A percentile compares a stretch with the other conserved stretches of the same genome.
Evolutionary conservation across 2,888 invertebrate genomes (phyloP).

Genomic region (Drepanosiphum platanoidis): DNA sequence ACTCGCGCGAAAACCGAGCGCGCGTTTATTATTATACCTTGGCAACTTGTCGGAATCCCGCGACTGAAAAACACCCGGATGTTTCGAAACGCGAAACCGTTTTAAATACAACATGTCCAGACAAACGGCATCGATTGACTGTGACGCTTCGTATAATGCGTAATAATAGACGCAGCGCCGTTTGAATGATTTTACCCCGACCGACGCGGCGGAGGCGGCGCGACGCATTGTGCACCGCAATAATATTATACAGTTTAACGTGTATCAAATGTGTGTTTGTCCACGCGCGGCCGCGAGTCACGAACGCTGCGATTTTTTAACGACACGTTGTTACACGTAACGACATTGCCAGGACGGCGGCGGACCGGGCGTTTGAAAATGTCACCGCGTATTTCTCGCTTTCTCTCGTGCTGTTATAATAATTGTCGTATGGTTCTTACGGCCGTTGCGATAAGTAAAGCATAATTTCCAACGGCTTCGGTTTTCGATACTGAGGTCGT

Average conservation of each 20-base stretch:
- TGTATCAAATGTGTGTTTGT: too few species aligned
- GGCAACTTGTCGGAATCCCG: slow-evolving; percentile 20
- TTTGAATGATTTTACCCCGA: background rate
- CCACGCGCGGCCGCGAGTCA: background rate
- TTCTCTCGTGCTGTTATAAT: background rate
- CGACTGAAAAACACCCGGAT: background rate
- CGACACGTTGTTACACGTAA: background rate
- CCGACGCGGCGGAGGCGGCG: background rate
- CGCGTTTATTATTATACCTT: slow-evolving; percentile 44
- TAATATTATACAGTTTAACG: too few species aligned
- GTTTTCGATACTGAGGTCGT: background rate
- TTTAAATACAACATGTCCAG: slow-evolving; percentile 14
- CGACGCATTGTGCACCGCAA: background rate
- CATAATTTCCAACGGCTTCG: background rate
- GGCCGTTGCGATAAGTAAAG: background rate
- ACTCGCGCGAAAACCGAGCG: slow-evolving; percentile 1
- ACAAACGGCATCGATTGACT: background rate
- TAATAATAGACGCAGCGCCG: too few species aligned
- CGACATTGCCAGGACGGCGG: background rate
- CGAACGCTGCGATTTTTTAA: background rate
- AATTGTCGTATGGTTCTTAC: background rate
- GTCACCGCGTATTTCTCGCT: background rate
- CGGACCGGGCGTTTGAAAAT: too few species aligned
- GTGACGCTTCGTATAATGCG: too few species aligned
- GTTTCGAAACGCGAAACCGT: background rate